Evolutionary conservation across 2,888 invertebrate species (phyloP), one percentile per base, ranked within the genome.

Genomic region (Callimorpha dominula): DNA sequence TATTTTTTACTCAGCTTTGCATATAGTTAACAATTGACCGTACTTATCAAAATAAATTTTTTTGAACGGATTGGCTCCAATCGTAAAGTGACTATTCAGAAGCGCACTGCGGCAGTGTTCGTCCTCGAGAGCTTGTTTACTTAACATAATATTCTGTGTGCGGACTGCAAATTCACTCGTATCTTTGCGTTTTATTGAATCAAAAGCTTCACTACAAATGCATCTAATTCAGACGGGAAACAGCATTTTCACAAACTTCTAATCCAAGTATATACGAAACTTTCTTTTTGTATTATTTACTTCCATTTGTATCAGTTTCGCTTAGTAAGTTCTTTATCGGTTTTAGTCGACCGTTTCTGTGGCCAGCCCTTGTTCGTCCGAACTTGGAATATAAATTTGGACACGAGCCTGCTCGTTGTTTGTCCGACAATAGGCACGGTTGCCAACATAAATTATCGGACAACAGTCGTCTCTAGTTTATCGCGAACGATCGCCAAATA

Each of bases 341-440:
- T 86, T 89, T 84, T 75, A 81, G 86, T 81, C 77, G 82, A 81
- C 87, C 85, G 86, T 85, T 88, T 87, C 88, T 88, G 89, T 80
- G 88, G 89, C 82, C 81, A 82, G 84, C 82, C 87, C 86, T 84
- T 86, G 87, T 86, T 87, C 85, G 78, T 82, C 86, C 81, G 89
- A 92, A 94, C 91, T 93, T 93, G 84, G 91, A 88, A 91, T 92
- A 93, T 93, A 94, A 93, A 93, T 94, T 93, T 90, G 88, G 88
- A 87, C 85, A 81, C 85, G 85, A 85, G 85, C 87, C 85, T 86
- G 82, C 76, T 66, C 83, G 88, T 90, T 92, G 92, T 93, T 92
- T 92, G 93, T 90, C 89, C 88, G 85, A 91, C 91, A 93, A 93
- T 91, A 90, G 91, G 88, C 90, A 79, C 84, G 87, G 86, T 86